These are phyloP conservation scores for Brachionus calyciflorus DNA, from an alignment of 1,140 invertebrate genomes.

Conservation along the genomic window DNA sequence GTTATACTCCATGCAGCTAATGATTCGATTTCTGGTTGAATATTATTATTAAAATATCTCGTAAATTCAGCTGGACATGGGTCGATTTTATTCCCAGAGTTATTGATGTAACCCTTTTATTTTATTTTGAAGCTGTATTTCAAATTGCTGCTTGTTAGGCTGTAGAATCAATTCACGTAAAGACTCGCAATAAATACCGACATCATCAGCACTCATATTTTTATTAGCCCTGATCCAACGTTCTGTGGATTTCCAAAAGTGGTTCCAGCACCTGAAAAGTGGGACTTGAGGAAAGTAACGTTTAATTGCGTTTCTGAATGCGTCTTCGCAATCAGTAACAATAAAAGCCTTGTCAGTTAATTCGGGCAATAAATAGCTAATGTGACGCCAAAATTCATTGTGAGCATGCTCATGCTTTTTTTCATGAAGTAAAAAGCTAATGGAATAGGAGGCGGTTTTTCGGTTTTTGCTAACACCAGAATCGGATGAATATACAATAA, in stretches of 20 bases:
- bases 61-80: not conserved
- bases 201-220: not conserved
- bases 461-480: not conserved
- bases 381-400: not conserved
- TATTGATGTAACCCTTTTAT: slow-evolving; percentile 1
- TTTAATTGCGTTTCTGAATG: slow-evolving; percentile 18
- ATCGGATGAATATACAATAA: slow-evolving; percentile 16
- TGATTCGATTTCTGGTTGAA: not conserved
- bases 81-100: not conserved
- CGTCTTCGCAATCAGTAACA: slow-evolving; percentile 10
- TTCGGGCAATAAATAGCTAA: not conserved
- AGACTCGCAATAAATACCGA: not conserved
- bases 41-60: not conserved
- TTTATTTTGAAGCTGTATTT: not conserved
- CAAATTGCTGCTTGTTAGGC: not conserved
- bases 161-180: not conserved
- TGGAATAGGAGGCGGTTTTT: slow-evolving; percentile 10
- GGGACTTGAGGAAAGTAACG: not conserved
- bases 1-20: not conserved
- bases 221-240: not conserved
- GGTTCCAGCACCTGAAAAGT: not conserved
- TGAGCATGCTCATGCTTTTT: not conserved
- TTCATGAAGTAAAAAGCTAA: not conserved
- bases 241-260: slow-evolving; percentile 18
- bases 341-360: not conserved